phyloP scores from a whole-genome alignment of 2,797 vertebrate species.

The Sebastes hubbsi region DNA sequence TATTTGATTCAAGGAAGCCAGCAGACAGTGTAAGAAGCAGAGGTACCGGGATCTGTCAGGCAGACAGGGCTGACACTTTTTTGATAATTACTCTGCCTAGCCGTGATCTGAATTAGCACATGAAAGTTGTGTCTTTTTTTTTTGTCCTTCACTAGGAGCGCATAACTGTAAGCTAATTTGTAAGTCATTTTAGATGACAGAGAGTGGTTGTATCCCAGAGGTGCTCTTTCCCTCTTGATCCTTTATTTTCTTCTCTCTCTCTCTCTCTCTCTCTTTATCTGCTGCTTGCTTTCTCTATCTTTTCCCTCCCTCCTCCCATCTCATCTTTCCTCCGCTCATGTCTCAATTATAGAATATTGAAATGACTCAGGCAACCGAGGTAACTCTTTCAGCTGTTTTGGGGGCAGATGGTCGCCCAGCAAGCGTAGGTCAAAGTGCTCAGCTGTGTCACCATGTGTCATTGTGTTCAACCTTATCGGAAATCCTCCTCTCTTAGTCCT shows the following conservation, averaged over 20 bases:
- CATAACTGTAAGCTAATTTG: slow-evolving; percentile 79
- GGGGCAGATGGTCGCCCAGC: slow-evolving; percentile 53
- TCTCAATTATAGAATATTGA: slow-evolving; percentile 66
- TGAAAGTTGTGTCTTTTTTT: slow-evolving; percentile 70
- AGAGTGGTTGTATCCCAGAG: slow-evolving; percentile 78
- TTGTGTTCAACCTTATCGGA: slow-evolving; percentile 14
- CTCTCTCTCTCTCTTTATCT: fast-evolving
- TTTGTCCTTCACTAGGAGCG: slow-evolving; percentile 47
- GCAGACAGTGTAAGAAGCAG: slow-evolving; percentile 1
- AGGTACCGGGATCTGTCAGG: slow-evolving; percentile 56
- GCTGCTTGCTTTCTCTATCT: not conserved
- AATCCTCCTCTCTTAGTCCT: slow-evolving; percentile 30
- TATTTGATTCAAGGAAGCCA: not conserved
- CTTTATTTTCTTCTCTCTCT: slow-evolving; percentile 50
- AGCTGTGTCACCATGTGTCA: slow-evolving; percentile 22
- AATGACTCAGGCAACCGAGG: slow-evolving; percentile 31
- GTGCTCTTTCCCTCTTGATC: slow-evolving; percentile 71
- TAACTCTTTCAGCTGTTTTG: slow-evolving; percentile 27
- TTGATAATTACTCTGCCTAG: slow-evolving; percentile 76
- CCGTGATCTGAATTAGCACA: slow-evolving; percentile 80
- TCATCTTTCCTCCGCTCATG: slow-evolving; percentile 37
- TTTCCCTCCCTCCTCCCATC: slow-evolving; percentile 27
- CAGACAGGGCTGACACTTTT: slow-evolving; percentile 58
- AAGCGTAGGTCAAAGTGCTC: slow-evolving; percentile 40
- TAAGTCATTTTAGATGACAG: slow-evolving; percentile 82